These are phyloP conservation scores for Mus spretus DNA, from an alignment of 2,797 vertebrate species.

Conservation along the genomic window DNA sequence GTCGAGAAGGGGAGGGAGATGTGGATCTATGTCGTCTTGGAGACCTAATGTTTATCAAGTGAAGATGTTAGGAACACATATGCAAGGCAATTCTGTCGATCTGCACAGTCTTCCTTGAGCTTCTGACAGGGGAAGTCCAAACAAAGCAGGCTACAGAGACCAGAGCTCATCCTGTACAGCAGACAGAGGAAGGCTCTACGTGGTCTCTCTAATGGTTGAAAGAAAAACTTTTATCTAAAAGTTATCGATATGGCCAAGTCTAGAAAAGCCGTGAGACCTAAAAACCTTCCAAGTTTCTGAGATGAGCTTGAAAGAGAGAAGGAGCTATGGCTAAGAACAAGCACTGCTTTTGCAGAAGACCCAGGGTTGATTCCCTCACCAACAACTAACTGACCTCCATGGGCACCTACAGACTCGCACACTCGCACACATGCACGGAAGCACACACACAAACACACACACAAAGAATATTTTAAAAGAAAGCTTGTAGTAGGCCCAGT, in stretches of 20 bases:
- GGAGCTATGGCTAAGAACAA: neutral
- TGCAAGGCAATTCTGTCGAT: neutral
- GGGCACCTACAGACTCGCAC: neutral
- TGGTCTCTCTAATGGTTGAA: neutral
- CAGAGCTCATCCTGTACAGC: neutral
- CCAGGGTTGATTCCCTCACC: neutral
- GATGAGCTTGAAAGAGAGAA: too few species aligned
- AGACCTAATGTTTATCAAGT: conserved; percentile 89
- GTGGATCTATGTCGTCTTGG: conserved; percentile 94
- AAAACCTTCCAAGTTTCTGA: neutral
- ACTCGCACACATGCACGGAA: neutral
- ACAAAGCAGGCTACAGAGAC: neutral
- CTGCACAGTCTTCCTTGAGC: neutral
- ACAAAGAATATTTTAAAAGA: neutral
- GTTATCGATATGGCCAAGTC: neutral
- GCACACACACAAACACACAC: neutral
- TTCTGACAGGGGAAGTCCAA: neutral
- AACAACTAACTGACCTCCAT: neutral
- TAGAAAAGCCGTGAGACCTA: neutral
- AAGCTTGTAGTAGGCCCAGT: neutral
- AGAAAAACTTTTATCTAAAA: neutral
- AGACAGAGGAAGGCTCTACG: neutral
- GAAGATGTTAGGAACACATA: conserved; percentile 65
- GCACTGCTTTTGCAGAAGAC: neutral
- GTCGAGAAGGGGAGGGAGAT: conserved; percentile 92